Conservation (phyloP, 2,113 vertebrate genomes). For the Osmerus mordax region DNA sequence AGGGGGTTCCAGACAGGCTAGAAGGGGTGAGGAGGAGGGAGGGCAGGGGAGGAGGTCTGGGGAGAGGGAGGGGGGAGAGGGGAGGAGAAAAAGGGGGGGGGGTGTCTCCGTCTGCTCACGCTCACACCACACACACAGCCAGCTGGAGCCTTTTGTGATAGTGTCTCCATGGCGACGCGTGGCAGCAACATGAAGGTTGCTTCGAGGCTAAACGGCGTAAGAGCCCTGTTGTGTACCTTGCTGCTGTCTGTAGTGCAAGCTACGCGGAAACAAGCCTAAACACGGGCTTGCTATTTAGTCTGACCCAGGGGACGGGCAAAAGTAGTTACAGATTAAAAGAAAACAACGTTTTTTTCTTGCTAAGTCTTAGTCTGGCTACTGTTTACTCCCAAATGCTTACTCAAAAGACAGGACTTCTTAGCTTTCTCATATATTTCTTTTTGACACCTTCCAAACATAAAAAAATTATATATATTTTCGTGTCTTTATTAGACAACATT, state of each 20-base stretch:
- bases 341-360: too few relatives aligned
- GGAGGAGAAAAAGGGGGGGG: constrained; percentile 21
- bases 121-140: constrained; percentile 39
- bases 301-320: constrained; percentile 28
- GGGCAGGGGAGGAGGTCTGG: constrained; percentile 7
- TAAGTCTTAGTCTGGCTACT: constrained; percentile 31
- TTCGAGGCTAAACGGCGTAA: constrained; percentile 35
- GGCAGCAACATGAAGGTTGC: constrained; percentile 60
- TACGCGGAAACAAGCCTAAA: too few relatives aligned
- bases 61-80: background rate
- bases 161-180: constrained; percentile 60
- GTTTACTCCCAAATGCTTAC: constrained; percentile 27
- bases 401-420: constrained; percentile 50
- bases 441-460: background rate
- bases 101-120: constrained; percentile 45
- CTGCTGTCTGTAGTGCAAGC: constrained; percentile 44
- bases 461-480: background rate
- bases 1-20: constrained; percentile 39
- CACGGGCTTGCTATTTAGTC: constrained; percentile 32
- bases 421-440: constrained; percentile 26
- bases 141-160: constrained; percentile 72
- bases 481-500: background rate
- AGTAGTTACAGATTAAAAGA: too few relatives aligned
- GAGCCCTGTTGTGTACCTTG: constrained; percentile 18
- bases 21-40: constrained; percentile 21